Conservation (phyloP, 1,140 invertebrate genomes). For the Papilio machaon region DNA sequence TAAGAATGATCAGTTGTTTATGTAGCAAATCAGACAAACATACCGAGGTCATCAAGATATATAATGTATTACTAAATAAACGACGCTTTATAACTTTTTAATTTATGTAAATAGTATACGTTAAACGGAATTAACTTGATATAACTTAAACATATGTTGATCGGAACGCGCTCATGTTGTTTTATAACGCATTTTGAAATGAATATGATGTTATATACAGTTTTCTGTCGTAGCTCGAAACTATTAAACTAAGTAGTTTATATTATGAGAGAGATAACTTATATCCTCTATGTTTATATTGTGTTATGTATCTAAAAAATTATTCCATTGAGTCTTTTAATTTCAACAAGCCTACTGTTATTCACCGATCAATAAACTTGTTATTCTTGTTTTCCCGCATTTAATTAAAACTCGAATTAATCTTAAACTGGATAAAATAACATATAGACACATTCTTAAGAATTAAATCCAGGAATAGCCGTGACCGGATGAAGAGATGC, state of each 20-base stretch:
- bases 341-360: neutral
- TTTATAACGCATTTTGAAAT: neutral
- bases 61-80: slow-evolving; percentile 2
- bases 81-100: neutral
- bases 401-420: slow-evolving; percentile 3
- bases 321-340: neutral
- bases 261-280: too few relatives aligned
- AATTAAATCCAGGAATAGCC: slow-evolving; percentile 1
- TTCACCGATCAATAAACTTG: neutral
- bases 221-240: neutral
- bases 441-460: neutral
- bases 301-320: neutral
- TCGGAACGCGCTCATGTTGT: neutral
- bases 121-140: neutral
- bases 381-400: slow-evolving; percentile 1
- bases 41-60: slow-evolving; percentile 1
- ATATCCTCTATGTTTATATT: too few relatives aligned
- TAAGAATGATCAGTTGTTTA: slow-evolving; percentile 4
- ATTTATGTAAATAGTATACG: slow-evolving; percentile 7
- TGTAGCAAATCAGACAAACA: slow-evolving; percentile 4
- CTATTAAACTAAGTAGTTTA: too few relatives aligned
- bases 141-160: neutral
- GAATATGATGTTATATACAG: neutral
- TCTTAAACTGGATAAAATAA: too few relatives aligned
- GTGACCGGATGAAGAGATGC: neutral